phyloP scores from a whole-genome alignment of 23 tunicate genomes.

The Oikopleura dioica region DNA sequence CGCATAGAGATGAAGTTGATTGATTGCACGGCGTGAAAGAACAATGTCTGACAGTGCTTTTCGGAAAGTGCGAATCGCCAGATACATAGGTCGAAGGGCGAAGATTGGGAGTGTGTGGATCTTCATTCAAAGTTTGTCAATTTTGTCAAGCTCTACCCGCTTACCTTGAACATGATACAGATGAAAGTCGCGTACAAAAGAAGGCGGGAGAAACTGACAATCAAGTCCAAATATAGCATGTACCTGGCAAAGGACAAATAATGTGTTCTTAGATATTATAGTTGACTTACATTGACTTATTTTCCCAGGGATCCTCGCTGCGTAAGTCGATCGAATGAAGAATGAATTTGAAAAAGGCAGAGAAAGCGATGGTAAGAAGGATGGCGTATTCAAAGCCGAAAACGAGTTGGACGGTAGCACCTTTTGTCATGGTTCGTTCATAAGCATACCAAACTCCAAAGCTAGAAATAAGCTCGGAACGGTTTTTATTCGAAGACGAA shows the following conservation, averaged over 20 bases:
- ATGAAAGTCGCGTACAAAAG: conserved; percentile 51
- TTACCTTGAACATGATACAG: conserved; percentile 24
- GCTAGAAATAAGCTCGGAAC: too few species aligned
- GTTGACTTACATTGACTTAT: conserved; percentile 35
- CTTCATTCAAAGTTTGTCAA: conserved; percentile 13
- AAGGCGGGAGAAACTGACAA: conserved; percentile 44
- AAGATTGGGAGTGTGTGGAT: conserved; percentile 79
- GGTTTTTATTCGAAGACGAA: too few species aligned
- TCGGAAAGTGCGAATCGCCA: conserved; percentile 73
- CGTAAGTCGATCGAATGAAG: conserved; percentile 58
- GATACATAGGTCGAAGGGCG: conserved; percentile 90
- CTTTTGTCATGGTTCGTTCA: conserved; percentile 32
- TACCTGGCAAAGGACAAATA: too few species aligned
- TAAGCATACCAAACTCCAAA: conserved; percentile 41
- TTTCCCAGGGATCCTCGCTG: conserved; percentile 97
- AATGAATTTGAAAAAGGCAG: conserved; percentile 46
- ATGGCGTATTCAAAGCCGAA: conserved; percentile 97
- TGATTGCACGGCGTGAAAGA: conserved; percentile 62
- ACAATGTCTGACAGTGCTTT: conserved; percentile 64
- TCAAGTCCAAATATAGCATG: neutral
- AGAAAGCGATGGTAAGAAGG: conserved; percentile 35
- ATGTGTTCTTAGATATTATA: too few species aligned
- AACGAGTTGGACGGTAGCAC: conserved; percentile 77
- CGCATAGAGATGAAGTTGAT: conserved; percentile 29
- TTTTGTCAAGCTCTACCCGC: neutral